phyloP scores from a whole-genome alignment of 2,797 vertebrate genomes.

The Tapera naevia region DNA sequence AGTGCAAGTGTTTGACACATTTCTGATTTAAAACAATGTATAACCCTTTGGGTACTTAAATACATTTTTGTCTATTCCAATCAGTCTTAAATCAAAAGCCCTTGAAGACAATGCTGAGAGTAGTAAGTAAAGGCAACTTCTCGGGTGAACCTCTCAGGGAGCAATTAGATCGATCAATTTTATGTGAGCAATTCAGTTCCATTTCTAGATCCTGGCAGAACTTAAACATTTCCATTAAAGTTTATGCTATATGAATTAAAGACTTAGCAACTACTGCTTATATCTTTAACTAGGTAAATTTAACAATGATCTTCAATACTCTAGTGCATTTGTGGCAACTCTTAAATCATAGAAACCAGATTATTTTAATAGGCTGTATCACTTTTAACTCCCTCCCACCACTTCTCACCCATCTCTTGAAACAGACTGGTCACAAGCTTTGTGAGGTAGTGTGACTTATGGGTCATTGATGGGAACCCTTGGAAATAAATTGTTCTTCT shows the following conservation, averaged over 20 bases:
- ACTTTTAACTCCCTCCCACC: background rate
- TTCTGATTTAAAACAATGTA: conserved; percentile 65
- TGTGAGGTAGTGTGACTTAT: background rate
- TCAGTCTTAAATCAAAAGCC: conserved; percentile 48
- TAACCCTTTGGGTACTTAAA: conserved; percentile 43
- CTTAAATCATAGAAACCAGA: background rate
- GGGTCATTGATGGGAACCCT: background rate
- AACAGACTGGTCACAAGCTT: background rate
- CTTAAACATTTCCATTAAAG: background rate
- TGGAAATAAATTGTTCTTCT: conserved; percentile 13
- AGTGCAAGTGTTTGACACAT: conserved; percentile 58
- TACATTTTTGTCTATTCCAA: conserved; percentile 51
- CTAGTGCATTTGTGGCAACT: background rate
- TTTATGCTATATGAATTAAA: background rate
- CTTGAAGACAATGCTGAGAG: conserved; percentile 17
- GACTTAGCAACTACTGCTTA: background rate
- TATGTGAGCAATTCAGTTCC: background rate
- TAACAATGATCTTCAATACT: background rate
- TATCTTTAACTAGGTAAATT: background rate
- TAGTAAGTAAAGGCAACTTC: conserved; percentile 27
- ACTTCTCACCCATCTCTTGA: background rate
- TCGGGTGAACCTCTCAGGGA: background rate
- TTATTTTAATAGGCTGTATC: background rate
- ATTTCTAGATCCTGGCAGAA: background rate
- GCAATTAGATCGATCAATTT: conserved; percentile 41